Percentiles rank a stretch among this genome's conserved stretches.
These are phyloP conservation scores for Malacoctenus gilli DNA, from an alignment of 2,797 vertebrate genomes.

Conservation along the genomic window DNA sequence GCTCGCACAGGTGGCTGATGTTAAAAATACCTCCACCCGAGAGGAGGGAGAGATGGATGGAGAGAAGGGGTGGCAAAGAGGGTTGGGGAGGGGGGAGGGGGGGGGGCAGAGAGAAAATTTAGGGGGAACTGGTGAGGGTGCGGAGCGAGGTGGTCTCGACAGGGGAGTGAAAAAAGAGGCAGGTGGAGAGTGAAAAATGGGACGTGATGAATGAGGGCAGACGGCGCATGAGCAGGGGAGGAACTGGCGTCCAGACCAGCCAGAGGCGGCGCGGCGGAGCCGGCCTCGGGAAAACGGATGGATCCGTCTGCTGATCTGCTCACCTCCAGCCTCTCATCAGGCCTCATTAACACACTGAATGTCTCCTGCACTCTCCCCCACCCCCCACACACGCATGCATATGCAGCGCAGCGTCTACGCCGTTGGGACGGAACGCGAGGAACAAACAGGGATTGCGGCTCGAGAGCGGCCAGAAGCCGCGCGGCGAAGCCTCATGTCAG, in stretches of 20 bases:
- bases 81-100: background rate
- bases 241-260: too few relatives aligned
- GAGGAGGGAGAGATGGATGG: slow-evolving; percentile 9
- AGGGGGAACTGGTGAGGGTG: slow-evolving; percentile 10
- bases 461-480: too few relatives aligned
- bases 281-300: slow-evolving; percentile 63
- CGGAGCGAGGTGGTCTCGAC: too few relatives aligned
- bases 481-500: too few relatives aligned
- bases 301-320: slow-evolving; percentile 65
- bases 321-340: slow-evolving; percentile 70
- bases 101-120: slow-evolving; percentile 18
- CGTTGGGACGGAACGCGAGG: too few relatives aligned
- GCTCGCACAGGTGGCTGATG: slow-evolving; percentile 69
- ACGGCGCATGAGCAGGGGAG: slow-evolving; percentile 62
- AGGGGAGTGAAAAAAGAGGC: slow-evolving; percentile 26
- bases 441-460: too few relatives aligned
- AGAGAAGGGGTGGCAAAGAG: slow-evolving; percentile 2
- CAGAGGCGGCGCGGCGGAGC: too few relatives aligned
- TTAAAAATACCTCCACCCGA: slow-evolving; percentile 67
- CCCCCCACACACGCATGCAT: background rate
- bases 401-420: too few relatives aligned
- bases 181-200: slow-evolving; percentile 62
- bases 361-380: slow-evolving; percentile 27
- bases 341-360: slow-evolving; percentile 63
- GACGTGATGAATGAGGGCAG: slow-evolving; percentile 64